Conservation (phyloP, 2,888 invertebrate genomes). For the Pseudococcus viburni region DNA sequence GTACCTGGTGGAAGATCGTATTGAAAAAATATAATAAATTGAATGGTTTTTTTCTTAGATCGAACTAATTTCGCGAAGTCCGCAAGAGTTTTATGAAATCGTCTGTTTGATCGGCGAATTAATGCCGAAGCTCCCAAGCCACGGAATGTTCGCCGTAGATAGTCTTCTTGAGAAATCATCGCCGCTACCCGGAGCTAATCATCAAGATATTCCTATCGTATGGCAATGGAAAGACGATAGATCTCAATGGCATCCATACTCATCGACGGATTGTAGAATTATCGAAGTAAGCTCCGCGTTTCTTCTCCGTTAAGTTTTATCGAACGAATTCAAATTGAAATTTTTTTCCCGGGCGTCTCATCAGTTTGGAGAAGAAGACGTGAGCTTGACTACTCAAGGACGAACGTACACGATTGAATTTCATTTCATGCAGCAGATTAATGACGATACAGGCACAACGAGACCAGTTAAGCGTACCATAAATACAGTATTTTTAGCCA, state of each 20-base stretch:
- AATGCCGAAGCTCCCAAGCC: slow-evolving; percentile 94
- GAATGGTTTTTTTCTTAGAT: slow-evolving; percentile 72
- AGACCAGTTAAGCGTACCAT: slow-evolving; percentile 89
- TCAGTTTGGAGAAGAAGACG: slow-evolving; percentile 94
- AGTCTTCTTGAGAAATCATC: slow-evolving; percentile 80
- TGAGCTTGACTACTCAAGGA: slow-evolving; percentile 91
- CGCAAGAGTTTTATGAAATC: slow-evolving; percentile 97
- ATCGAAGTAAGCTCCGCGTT: slow-evolving; percentile 79
- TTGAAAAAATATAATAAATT: not conserved
- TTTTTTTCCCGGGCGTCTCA: slow-evolving; percentile 80
- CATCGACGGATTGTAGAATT: slow-evolving; percentile 92
- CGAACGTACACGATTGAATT: slow-evolving; percentile 97
- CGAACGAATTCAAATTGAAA: not conserved
- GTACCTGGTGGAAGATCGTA: not conserved
- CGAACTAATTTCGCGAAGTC: slow-evolving; percentile 90
- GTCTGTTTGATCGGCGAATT: slow-evolving; percentile 97
- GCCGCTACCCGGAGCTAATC: slow-evolving; percentile 69
- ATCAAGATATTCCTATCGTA: slow-evolving; percentile 80
- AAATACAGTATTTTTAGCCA: slow-evolving; percentile 70
- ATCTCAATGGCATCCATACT: slow-evolving; percentile 91
- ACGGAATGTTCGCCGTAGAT: slow-evolving; percentile 96
- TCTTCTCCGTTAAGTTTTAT: not conserved
- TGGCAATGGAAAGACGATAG: slow-evolving; percentile 99
- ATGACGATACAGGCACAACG: slow-evolving; percentile 96
- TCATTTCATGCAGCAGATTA: slow-evolving; percentile 97